phyloP scores from a whole-genome alignment of 2,888 invertebrate species.

The Iselma pallidipennis region DNA sequence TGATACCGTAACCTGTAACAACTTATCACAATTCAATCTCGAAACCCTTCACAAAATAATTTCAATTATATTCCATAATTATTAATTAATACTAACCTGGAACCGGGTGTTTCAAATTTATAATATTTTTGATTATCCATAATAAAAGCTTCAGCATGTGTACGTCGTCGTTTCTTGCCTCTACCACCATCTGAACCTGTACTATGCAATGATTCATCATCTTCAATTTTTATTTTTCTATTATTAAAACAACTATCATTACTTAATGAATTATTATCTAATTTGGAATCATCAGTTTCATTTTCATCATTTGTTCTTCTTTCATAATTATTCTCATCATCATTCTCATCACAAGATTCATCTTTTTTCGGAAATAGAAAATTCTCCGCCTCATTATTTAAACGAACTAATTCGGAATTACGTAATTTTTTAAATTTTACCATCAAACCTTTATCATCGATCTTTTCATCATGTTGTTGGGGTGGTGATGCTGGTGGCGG shows the following conservation, averaged over 20 bases:
- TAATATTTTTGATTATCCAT: slow-evolving; percentile 65
- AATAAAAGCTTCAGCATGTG: slow-evolving; percentile 63
- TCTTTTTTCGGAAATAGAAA: slow-evolving; percentile 81
- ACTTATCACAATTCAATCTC: slow-evolving; percentile 24
- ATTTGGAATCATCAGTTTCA: slow-evolving; percentile 52
- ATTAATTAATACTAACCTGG: slow-evolving; percentile 47
- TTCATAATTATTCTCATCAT: background rate
- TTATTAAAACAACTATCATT: slow-evolving; percentile 7
- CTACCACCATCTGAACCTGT: slow-evolving; percentile 41
- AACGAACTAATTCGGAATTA: slow-evolving; percentile 71
- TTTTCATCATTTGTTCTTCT: slow-evolving; percentile 3
- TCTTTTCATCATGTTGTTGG: slow-evolving; percentile 39
- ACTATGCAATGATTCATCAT: slow-evolving; percentile 49
- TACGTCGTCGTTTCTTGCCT: slow-evolving; percentile 54
- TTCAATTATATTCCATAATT: background rate
- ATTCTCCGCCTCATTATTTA: slow-evolving; percentile 85
- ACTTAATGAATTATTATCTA: slow-evolving; percentile 19
- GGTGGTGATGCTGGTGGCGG: slow-evolving; percentile 16
- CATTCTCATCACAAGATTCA: slow-evolving; percentile 49
- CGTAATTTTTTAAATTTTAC: slow-evolving; percentile 77
- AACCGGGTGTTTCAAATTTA: slow-evolving; percentile 57
- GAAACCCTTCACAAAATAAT: background rate
- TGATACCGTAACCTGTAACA: slow-evolving; percentile 53
- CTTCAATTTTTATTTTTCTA: slow-evolving; percentile 40
- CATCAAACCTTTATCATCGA: slow-evolving; percentile 52